Conservation (phyloP, 2,113 vertebrate species). For the Nothoprocta pentlandii region DNA sequence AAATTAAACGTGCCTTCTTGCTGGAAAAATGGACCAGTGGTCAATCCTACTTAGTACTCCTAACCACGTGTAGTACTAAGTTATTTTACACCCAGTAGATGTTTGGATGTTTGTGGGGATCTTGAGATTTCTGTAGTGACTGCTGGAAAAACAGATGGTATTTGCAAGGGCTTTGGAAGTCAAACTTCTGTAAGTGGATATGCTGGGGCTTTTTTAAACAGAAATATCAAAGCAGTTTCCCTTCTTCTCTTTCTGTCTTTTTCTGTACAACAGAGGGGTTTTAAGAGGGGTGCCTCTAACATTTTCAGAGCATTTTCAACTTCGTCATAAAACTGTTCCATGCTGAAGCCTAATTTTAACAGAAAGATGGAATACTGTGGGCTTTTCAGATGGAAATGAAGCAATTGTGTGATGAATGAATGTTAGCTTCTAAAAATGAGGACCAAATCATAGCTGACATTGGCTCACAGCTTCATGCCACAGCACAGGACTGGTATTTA, state of each 20-base stretch:
- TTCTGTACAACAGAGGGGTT: background rate
- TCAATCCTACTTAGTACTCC: background rate
- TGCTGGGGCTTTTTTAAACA: background rate
- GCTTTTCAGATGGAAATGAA: background rate
- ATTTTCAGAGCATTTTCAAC: background rate
- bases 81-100: background rate
- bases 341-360: background rate
- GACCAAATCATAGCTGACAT: background rate
- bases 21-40: constrained; percentile 41
- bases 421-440: background rate
- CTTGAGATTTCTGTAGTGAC: background rate
- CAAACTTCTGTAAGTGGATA: background rate
- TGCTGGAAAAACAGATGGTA: background rate
- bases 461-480: background rate
- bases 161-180: background rate
- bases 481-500: background rate
- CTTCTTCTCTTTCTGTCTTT: background rate
- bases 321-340: background rate
- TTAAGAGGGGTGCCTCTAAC: background rate
- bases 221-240: background rate
- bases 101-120: background rate
- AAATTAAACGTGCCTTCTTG: background rate
- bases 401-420: background rate
- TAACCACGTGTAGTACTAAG: background rate
- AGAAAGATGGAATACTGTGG: background rate